Evolutionary conservation across 1,140 invertebrate species (phyloP).

Genomic region (Hypothenemus hampei): DNA sequence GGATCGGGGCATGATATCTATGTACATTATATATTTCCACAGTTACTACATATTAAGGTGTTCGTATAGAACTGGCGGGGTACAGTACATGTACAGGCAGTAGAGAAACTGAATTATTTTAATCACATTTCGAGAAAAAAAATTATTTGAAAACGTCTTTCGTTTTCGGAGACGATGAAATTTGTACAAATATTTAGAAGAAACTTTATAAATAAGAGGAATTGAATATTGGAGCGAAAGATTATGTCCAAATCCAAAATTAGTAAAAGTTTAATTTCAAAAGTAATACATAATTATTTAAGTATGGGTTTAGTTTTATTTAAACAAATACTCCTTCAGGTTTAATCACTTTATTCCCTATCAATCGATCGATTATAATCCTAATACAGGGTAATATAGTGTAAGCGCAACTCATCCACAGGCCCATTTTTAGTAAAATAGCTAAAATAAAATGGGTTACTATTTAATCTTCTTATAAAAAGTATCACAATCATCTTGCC

Average conservation of each 20-base stretch:
- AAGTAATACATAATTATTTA: background rate
- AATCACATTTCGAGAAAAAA: too few species aligned
- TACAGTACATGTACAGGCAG: too few species aligned
- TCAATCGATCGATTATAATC: background rate
- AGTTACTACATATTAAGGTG: too few species aligned
- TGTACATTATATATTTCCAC: too few species aligned
- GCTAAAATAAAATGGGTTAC: constrained; percentile 25
- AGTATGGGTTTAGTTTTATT: background rate
- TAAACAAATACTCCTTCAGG: background rate
- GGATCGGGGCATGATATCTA: too few species aligned
- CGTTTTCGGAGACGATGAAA: too few species aligned
- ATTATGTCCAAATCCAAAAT: constrained; percentile 1
- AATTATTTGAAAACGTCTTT: too few species aligned
- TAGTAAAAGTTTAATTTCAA: background rate
- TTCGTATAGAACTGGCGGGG: too few species aligned
- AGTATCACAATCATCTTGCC: constrained; percentile 33
- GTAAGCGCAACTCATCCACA: constrained; percentile 36
- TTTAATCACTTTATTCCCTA: background rate
- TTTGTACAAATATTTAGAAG: too few species aligned
- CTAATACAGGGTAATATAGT: constrained; percentile 29
- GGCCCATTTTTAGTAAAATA: constrained; percentile 33
- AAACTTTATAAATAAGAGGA: too few species aligned
- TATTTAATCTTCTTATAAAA: constrained; percentile 29
- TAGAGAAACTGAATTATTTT: too few species aligned
- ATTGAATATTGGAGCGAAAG: too few species aligned